Base-by-base conservation (phyloP, 1,140 invertebrate species). In the Dufourea novaeangliae region DNA sequence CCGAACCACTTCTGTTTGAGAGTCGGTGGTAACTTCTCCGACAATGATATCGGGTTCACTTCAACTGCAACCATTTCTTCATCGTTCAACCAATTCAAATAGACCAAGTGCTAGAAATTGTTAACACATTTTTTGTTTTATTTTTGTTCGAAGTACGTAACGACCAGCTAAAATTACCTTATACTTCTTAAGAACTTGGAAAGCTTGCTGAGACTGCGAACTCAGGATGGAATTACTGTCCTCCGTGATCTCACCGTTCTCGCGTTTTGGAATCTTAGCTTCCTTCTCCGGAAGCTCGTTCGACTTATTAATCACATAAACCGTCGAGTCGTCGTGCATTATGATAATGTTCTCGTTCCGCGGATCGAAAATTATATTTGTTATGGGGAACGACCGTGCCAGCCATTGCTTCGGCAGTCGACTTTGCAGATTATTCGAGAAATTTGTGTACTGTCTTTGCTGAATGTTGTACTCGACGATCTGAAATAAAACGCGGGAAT, bases 381-480 rank as follows among this genome's bases (percentile, higher is more conserved):
- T 92, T 22, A 95, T 93, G 7, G 94, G 93, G 27, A 88, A 93
- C 63, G 87, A 90, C 84, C 93, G 92, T 17, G 82, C 82, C 10
- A 91, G 89, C 93, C 90, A 94, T 71, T 92, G 89, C 17, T 80
- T 90, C 39, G 92, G 93, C 82, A 91, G 88, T 46, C 80, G 85
- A 79, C 86, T 92, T 87, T 92, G 89, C n/a, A 93, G 83, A 57
- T 92, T 92, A 80, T 90, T 92, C 14, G 93, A 92, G 90, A 95
- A 94, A 50, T 93, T 87, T 0, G 94, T 94, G 61, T 94, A 95
- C 27, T 91, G 89, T 56, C 92, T 93, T 41, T 92, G 88, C 2
- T 84, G 72, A 46, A 97, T 87, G 86, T 94, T 94, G 80, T 95
- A 97, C 86, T 97, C 96, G 25, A 96, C 88, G 57, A 97, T 93